These are phyloP conservation scores for Grapholita molesta DNA, from an alignment of 1,140 invertebrate species.

Conservation along the genomic window DNA sequence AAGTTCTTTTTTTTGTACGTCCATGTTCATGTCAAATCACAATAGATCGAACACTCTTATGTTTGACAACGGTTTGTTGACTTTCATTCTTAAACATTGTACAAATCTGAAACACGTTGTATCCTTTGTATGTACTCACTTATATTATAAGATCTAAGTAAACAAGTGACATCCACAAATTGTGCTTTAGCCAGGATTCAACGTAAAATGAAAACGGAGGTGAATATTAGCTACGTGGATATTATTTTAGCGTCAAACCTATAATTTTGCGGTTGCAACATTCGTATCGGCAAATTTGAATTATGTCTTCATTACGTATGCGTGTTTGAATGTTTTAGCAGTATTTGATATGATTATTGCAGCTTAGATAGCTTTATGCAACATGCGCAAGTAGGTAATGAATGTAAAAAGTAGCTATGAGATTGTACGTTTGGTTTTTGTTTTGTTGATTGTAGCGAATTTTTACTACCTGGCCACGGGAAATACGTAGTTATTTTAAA, in stretches of 20 bases:
- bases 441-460: too few species aligned
- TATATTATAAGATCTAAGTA: too few species aligned
- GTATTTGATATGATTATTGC: constrained; percentile 2
- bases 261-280: constrained; percentile 24
- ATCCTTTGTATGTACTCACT: too few species aligned
- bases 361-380: neutral
- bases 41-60: too few species aligned
- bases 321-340: constrained; percentile 15
- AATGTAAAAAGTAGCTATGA: neutral
- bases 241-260: constrained; percentile 9
- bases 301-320: constrained; percentile 30
- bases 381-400: neutral
- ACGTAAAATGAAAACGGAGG: neutral
- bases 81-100: too few species aligned
- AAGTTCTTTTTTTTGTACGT: too few species aligned
- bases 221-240: neutral
- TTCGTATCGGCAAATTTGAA: constrained; percentile 25
- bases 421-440: too few species aligned
- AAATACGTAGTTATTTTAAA: too few species aligned
- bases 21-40: too few species aligned
- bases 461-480: too few species aligned
- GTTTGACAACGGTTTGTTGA: too few species aligned
- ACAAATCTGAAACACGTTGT: too few species aligned
- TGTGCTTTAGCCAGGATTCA: neutral
- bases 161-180: neutral